Evolutionary conservation across 2,113 vertebrate species (phyloP), one percentile per base, ranked within the genome.

Genomic region (Epinephelus lanceolatus): DNA sequence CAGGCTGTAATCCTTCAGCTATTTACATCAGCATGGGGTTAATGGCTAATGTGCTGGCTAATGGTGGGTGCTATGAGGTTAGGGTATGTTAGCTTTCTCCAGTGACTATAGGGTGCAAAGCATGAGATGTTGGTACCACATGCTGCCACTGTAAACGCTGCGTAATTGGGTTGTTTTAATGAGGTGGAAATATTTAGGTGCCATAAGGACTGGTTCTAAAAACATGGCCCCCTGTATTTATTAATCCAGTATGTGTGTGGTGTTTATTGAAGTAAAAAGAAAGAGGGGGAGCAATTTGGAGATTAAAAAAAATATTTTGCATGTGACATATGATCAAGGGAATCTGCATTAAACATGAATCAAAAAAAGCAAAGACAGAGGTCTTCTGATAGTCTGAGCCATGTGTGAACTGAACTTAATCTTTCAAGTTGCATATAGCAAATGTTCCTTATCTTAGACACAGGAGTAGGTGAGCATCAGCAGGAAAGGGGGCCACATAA

Each of bases 31-130:
- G 85, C 56, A 15, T 59, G 70, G 56, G 63, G 85, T 69, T 83
- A 83, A 81, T 79, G 62, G 61, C 67, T 76, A 61, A 87, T 82
- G 74, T 40, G 5, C 53, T 49, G 13, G 71, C 17, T 90, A 80
- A 85, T 57, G 57, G 57, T 19, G 57, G 59, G 30, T 70, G 45
- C 15, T 40, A 4, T 3, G 8, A 42, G 51, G 42, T 66, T 51
- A 56, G 40, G 18, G 23, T 59, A 19, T 78, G 51, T 71, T 53
- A n/a, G 57, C 21, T 40, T 75, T 62, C 49, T 42, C 27, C 49
- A 51, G 3, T 61, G 30, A 76, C 61, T 61, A 47, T 4, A 49
- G 10, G 15, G 0, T 52, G 60, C 14, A 67, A 18, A 40, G 37
- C 4, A n/a, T 73, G 8, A 60, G 47, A 53, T 1, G 59, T 30